Evolutionary conservation across 2,113 vertebrate species (phyloP).

Genomic region (Desmodus rotundus): DNA sequence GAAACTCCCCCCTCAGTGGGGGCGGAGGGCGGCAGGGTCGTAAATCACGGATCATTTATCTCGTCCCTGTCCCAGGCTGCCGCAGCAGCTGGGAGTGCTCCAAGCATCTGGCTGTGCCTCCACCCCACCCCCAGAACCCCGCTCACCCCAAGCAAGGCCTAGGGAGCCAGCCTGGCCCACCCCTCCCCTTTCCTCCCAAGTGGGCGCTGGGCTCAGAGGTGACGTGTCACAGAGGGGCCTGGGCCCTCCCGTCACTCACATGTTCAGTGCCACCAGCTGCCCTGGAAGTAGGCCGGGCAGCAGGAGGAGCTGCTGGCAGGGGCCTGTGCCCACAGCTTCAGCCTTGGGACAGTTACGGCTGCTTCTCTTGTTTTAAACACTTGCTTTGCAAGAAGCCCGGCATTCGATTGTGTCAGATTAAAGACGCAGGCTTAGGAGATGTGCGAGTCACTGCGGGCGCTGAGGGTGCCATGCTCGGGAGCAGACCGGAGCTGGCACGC

Average conservation of each 20-base stretch:
- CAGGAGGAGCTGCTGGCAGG: too few species aligned
- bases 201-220: too few species aligned
- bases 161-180: too few species aligned
- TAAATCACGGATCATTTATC: accelerated
- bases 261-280: too few species aligned
- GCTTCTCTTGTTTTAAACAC: background rate
- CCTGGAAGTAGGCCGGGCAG: background rate
- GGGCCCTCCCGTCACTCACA: too few species aligned
- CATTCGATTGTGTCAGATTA: background rate
- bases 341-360: too few species aligned
- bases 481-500: too few species aligned
- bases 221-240: too few species aligned
- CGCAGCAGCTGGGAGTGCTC: background rate
- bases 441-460: accelerated
- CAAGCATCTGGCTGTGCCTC: accelerated
- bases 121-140: background rate
- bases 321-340: too few species aligned
- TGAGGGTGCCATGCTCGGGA: accelerated
- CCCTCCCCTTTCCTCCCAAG: too few species aligned
- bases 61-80: accelerated
- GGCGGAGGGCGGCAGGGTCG: accelerated
- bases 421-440: background rate
- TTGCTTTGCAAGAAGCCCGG: background rate
- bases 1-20: accelerated
- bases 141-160: background rate